phyloP scores from a whole-genome alignment of 2,888 invertebrate species.

The Caenorhabditis becei region DNA sequence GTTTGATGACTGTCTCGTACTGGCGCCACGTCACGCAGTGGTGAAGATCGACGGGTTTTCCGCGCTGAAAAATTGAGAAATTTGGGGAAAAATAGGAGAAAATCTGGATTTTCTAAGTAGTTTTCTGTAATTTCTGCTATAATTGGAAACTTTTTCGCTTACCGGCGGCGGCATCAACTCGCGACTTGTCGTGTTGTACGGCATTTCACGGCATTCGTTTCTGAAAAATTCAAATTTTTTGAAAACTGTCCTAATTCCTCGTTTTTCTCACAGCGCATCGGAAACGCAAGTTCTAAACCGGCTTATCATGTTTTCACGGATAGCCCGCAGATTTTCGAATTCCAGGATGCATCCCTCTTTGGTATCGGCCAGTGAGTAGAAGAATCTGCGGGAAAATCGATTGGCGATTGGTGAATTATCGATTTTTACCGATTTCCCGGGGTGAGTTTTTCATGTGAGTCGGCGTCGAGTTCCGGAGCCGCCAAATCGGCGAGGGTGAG shows the following conservation, averaged over 20 bases:
- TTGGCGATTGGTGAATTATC: background rate
- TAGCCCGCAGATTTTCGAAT: conserved; percentile 23
- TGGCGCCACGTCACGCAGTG: conserved; percentile 52
- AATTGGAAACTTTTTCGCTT: too few species aligned
- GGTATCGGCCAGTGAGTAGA: conserved; percentile 27
- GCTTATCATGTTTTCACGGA: conserved; percentile 11
- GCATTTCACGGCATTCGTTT: conserved; percentile 60
- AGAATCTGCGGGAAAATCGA: conserved; percentile 33
- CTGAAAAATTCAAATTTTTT: too few species aligned
- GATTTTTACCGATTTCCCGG: background rate
- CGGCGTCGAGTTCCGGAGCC: conserved; percentile 9
- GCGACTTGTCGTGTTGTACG: conserved; percentile 25
- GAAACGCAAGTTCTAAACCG: conserved; percentile 35
- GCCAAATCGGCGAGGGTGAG: conserved; percentile 33
- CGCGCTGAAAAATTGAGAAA: conserved; percentile 37
- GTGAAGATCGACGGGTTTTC: conserved; percentile 37
- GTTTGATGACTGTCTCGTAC: conserved; percentile 41
- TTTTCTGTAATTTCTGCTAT: too few species aligned
- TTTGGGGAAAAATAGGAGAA: background rate
- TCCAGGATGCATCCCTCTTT: conserved; percentile 14
- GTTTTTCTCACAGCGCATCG: conserved; percentile 54
- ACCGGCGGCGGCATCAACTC: conserved; percentile 51
- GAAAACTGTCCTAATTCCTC: too few species aligned
- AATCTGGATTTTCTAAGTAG: too few species aligned
- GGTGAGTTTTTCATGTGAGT: conserved; percentile 18